A percentile compares a stretch with the other conserved stretches of the same genome.
These are phyloP conservation scores for Chromis chromis DNA, from an alignment of 2,797 vertebrate genomes.

Conservation along the genomic window DNA sequence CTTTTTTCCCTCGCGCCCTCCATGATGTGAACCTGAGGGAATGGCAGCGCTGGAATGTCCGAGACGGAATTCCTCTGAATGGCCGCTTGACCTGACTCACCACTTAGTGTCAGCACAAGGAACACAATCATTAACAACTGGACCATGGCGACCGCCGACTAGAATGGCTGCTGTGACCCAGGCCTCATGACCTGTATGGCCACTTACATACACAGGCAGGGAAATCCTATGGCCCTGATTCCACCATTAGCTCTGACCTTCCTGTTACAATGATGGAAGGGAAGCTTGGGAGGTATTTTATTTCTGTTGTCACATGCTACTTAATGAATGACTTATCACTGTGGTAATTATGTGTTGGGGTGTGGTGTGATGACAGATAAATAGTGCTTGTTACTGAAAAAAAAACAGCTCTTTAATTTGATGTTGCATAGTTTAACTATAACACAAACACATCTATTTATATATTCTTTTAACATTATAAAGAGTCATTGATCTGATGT, in stretches of 20 bases:
- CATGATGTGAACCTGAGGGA: constrained; percentile 77
- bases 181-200: constrained; percentile 72
- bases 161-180: constrained; percentile 75
- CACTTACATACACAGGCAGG: constrained; percentile 55
- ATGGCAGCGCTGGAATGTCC: constrained; percentile 78
- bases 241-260: constrained; percentile 61
- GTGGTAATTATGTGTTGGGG: constrained; percentile 34
- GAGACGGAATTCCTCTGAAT: constrained; percentile 80
- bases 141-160: constrained; percentile 77
- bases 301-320: constrained; percentile 37
- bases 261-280: constrained; percentile 42
- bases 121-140: constrained; percentile 79
- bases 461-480: background rate
- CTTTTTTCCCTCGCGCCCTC: constrained; percentile 58
- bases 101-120: constrained; percentile 78
- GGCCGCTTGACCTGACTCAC: constrained; percentile 82
- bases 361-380: constrained; percentile 8
- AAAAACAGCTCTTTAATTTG: constrained; percentile 3
- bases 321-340: constrained; percentile 34
- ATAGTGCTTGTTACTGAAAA: constrained; percentile 3
- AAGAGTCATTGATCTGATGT: background rate
- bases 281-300: constrained; percentile 53
- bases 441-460: constrained; percentile 6
- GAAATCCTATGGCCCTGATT: constrained; percentile 47
- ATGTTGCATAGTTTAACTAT: background rate